Conservation (phyloP, 2,888 invertebrate species). For the Cyclophora albipunctata region DNA sequence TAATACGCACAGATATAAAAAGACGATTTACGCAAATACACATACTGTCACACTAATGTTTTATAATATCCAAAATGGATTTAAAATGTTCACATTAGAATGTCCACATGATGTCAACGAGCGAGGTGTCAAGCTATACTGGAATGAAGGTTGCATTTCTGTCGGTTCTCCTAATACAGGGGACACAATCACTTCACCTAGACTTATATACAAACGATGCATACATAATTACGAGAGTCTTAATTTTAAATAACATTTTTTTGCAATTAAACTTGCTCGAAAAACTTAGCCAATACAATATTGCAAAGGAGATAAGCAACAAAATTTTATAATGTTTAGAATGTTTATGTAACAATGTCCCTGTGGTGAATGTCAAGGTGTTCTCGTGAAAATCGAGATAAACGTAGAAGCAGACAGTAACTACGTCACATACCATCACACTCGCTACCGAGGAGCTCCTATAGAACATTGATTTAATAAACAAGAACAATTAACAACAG, state of each 20-base stretch:
- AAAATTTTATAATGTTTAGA: conserved; percentile 11
- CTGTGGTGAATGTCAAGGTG: conserved; percentile 39
- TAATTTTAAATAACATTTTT: conserved; percentile 39
- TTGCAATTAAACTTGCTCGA: conserved; percentile 15
- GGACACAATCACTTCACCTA: conserved; percentile 60
- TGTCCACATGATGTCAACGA: conserved; percentile 49
- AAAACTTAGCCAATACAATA: conserved; percentile 14
- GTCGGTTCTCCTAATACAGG: conserved; percentile 50
- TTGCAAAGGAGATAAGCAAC: conserved; percentile 18
- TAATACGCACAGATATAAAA: conserved; percentile 68
- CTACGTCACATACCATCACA: no score
- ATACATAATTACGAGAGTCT: conserved; percentile 48
- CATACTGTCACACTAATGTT: conserved; percentile 56
- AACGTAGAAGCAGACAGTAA: no score
- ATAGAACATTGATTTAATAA: conserved; percentile 6
- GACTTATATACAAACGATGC: conserved; percentile 59
- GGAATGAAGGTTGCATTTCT: conserved; percentile 57
- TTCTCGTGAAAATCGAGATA: neutral
- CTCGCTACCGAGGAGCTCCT: no score
- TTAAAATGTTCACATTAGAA: conserved; percentile 71
- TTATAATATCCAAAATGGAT: conserved; percentile 61
- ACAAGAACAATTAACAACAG: no score
- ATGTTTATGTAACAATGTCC: conserved; percentile 48
- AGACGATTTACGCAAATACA: conserved; percentile 61
- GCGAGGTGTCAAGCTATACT: conserved; percentile 58